Evolutionary conservation across 92 coral and sea anemone species (phyloP), one percentile per base, ranked within the genome.

Genomic region (Diadumene lineata): DNA sequence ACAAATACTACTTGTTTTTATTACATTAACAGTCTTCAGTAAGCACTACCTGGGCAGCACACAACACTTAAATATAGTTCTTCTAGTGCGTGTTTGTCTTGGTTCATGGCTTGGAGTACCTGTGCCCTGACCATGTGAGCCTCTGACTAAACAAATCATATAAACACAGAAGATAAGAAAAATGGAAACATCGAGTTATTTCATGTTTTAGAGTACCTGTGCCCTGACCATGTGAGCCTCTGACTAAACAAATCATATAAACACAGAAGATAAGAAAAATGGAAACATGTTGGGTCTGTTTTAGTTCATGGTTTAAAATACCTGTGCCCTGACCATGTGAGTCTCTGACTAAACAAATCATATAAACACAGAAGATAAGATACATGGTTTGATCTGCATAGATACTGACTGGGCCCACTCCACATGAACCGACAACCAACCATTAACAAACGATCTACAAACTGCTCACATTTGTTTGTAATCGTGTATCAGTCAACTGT

Each of bases 41-140:
- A 7, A 16, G 31, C 16, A 33, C 7, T 72, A 72, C 77, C 77
- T 33, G 51, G 48, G 31, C 56, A 62, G 34, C 77, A 72, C 26
- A 72, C 27, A 27, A 56, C 21, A 48, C 77, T 72, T n/a, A 56
- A 66, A 44, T 72, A 61, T 23, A 72, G 66, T 24, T 72, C 77
- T 34, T 72, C 77, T 10, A 72, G 22, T 21, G 56, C 18, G 15
- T 72, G 66, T 26, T 72, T 72, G 13, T 72, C 77, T 32, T 72
- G 23, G 55, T 72, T 66, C 3, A 72, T 11, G 18, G 8, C 1
- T 31, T 56, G 77, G 9, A 72, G 22, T 0, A 72, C 66, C 8
- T 31, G 31, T 21, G 66, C 56, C 15, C 77, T 56, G 25, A 72
- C 32, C 51, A 72, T 0, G 46, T 72, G 56, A 0, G 77, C 77